Percentiles rank a stretch among this genome's conserved stretches.
Conservation (phyloP, 2,888 invertebrate species). For the Eupithecia exiguata region DNA sequence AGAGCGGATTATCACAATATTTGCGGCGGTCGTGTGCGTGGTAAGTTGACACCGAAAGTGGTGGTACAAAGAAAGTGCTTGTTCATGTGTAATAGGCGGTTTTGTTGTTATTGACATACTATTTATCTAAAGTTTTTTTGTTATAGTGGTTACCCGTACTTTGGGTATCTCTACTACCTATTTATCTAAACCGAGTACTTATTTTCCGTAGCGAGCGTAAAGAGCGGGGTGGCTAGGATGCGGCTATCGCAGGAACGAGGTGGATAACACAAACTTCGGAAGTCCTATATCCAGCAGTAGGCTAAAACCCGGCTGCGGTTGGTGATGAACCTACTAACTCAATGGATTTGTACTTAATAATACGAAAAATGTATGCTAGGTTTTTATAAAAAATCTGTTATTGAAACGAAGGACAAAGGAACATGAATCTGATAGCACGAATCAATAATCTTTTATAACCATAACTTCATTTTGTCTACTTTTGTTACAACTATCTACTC, state of each 20-base stretch:
- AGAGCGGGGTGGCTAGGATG: background rate
- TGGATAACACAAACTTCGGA: background rate
- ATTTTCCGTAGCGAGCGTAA: background rate
- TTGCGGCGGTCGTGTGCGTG: constrained; percentile 75
- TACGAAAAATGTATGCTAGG: background rate
- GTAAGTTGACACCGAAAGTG: constrained; percentile 69
- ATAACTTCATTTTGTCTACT: no score
- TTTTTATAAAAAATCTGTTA: no score
- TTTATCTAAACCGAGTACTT: no score
- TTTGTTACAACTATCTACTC: no score
- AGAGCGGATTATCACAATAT: constrained; percentile 81
- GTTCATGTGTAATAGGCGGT: constrained; percentile 56
- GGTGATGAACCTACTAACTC: background rate
- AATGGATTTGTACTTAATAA: background rate
- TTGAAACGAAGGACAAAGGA: no score
- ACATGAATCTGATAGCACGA: no score
- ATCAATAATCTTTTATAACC: no score
- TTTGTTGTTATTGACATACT: constrained; percentile 44
- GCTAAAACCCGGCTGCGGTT: background rate
- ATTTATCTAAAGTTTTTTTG: constrained; percentile 10
- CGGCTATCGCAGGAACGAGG: background rate
- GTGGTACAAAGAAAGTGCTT: constrained; percentile 55
- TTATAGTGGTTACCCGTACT: no score
- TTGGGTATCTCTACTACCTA: no score
- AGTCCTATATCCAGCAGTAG: background rate